These are phyloP conservation scores for Unio pictorum DNA, from an alignment of 2,888 invertebrate species.

Conservation along the genomic window DNA sequence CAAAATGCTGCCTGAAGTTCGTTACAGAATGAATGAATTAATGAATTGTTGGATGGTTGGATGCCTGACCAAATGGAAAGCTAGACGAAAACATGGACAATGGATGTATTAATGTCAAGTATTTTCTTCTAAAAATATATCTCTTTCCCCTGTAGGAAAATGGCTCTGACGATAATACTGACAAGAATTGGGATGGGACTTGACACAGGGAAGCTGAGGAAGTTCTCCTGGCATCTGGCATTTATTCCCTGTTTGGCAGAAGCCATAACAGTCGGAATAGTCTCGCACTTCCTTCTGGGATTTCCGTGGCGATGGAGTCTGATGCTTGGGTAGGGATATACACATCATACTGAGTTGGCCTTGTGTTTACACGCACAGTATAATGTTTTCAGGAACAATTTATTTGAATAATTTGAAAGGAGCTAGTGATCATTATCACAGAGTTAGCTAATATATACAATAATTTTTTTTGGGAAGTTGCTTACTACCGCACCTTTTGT, in stretches of 20 bases:
- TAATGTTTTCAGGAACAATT: neutral
- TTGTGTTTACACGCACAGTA: neutral
- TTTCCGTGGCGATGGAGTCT: conserved; percentile 89
- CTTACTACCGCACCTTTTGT: too few species aligned
- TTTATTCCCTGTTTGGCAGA: conserved; percentile 89
- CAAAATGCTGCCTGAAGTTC: too few species aligned
- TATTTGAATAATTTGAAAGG: too few species aligned
- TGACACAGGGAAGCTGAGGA: conserved; percentile 87
- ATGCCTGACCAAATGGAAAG: too few species aligned
- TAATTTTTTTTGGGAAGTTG: too few species aligned
- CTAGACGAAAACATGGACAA: too few species aligned
- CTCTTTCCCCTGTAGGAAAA: conserved; percentile 78
- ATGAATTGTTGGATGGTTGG: too few species aligned
- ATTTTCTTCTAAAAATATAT: too few species aligned
- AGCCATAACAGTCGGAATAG: conserved; percentile 79
- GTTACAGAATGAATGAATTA: too few species aligned
- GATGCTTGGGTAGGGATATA: conserved; percentile 79
- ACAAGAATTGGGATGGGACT: conserved; percentile 94
- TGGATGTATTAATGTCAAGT: too few species aligned
- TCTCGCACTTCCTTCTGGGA: conserved; percentile 81
- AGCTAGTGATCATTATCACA: too few species aligned
- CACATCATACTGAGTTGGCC: neutral
- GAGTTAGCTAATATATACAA: too few species aligned
- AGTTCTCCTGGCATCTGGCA: conserved; percentile 84
- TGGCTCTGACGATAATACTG: conserved; percentile 91